Evolutionary conservation across 2,888 invertebrate species (phyloP), one percentile per base, ranked within the genome.

Genomic region (Chrysomela aeneicollis): DNA sequence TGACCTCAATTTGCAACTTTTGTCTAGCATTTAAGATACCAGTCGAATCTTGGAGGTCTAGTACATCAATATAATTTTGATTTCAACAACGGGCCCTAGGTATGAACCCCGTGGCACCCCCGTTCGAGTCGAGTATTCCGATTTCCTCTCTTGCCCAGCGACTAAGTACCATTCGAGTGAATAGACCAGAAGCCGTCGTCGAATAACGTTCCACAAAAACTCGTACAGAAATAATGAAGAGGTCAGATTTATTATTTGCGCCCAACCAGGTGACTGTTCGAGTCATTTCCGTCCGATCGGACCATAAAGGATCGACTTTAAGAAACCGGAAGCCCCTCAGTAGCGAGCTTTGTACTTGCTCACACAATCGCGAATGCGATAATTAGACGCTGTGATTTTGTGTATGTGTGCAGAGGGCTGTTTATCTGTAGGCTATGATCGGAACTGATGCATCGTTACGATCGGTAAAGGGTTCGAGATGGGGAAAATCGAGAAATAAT

Each of bases 281-380:
- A 79, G 79, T 80, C 79, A 80, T 77, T 79, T 80, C 80, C 80
- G 79, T 77, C 71, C 76, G 77, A 75, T 75, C 76, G 75, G 73
- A 71, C 75, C 76, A 74, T 72, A 80, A 79, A 75, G 75, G 69
- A 64, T 66, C 70, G 69, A 69, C 73, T 70, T 70, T 67, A 70
- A 72, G 71, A 69, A 70, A 71, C 75, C 75, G 75, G 75, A 75
- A 75, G 71, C 63, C 58, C 58, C 30, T 6, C 26, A 26, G 4
- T 26, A 5, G 6, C 26, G 26, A 3, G 26, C 66, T 65, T 69
- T 69, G 63, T 61, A 58, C 59, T 68, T 49, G 21, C 58, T 35
- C 55, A 47, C 61, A 46, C 49, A 52, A 49, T 58, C 58, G 12
- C 58, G 35, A 21, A 57, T 59, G 59, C 30, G 52, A 63, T 63